These are phyloP conservation scores for Botia kubotai DNA, from an alignment of 2,797 vertebrate species.

Conservation along the genomic window DNA sequence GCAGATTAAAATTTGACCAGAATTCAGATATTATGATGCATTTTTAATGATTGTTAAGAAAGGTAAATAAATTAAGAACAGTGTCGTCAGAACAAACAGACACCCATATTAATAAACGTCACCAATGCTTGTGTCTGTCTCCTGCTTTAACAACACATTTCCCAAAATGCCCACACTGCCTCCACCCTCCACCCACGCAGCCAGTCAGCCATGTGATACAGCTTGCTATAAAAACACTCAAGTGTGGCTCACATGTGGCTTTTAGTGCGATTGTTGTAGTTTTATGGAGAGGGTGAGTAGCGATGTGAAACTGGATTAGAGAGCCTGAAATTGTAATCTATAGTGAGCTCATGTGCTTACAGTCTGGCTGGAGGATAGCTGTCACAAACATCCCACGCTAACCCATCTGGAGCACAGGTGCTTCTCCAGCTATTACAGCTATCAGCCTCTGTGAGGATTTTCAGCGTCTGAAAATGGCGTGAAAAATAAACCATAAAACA, in stretches of 20 bases:
- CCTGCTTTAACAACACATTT: conserved; percentile 21
- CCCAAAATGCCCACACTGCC: conserved; percentile 10
- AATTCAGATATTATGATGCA: background rate
- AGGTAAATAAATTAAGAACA: background rate
- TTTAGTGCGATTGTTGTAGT: conserved; percentile 31
- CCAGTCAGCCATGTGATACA: conserved; percentile 35
- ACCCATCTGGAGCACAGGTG: background rate
- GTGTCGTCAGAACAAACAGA: conserved; percentile 9
- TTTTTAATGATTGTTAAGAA: background rate
- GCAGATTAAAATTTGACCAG: background rate
- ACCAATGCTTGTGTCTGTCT: background rate
- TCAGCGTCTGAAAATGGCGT: conserved; percentile 1
- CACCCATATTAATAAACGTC: conserved; percentile 26
- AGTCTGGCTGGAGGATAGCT: background rate
- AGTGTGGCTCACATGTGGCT: conserved; percentile 26
- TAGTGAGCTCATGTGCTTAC: background rate
- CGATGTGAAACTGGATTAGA: background rate
- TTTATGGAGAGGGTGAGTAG: conserved; percentile 23
- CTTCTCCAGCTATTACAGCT: background rate
- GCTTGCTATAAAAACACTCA: conserved; percentile 10
- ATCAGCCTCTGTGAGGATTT: background rate
- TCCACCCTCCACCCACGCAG: conserved; percentile 24
- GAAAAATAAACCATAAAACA: background rate
- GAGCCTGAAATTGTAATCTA: background rate
- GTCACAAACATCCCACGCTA: background rate